phyloP scores from a whole-genome alignment of 2,113 vertebrate genomes.

The Dicentrarchus labrax region DNA sequence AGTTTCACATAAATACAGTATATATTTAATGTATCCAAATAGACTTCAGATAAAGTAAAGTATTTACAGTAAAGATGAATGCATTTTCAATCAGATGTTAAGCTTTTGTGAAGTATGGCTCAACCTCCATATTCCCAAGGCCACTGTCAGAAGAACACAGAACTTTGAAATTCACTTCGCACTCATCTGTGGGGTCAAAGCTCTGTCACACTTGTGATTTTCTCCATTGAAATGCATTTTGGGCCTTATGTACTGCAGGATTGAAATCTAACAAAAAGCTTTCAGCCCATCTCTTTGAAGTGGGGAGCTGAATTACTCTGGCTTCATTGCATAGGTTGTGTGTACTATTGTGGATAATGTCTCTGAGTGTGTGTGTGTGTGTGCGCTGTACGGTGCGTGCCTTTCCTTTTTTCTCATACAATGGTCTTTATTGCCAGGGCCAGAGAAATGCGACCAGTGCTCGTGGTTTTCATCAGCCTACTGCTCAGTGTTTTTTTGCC shows the following conservation, averaged over 20 bases:
- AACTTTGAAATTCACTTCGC: conserved; percentile 68
- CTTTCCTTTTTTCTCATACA: conserved; percentile 73
- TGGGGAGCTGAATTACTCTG: conserved; percentile 73
- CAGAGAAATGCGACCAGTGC: conserved; percentile 62
- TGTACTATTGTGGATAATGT: conserved; percentile 73
- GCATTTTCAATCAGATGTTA: conserved; percentile 32
- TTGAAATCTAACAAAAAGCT: conserved; percentile 80
- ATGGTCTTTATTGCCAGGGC: conserved; percentile 74
- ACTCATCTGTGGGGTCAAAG: conserved; percentile 68
- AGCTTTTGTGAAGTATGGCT: conserved; percentile 15
- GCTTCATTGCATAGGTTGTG: conserved; percentile 76
- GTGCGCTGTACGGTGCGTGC: conserved; percentile 50
- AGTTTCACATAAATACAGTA: not conserved
- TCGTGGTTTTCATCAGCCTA: conserved; percentile 75
- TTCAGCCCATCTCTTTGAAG: conserved; percentile 80
- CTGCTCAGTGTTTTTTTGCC: conserved; percentile 75
- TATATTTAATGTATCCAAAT: not conserved
- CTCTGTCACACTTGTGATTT: conserved; percentile 68
- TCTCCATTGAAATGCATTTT: conserved; percentile 75
- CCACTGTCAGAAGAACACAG: conserved; percentile 27
- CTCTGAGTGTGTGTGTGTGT: conserved; percentile 46
- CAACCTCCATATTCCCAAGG: conserved; percentile 3
- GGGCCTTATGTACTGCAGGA: conserved; percentile 68
- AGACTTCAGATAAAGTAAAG: not conserved
- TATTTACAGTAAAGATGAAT: not conserved